Evolutionary conservation across 1,140 invertebrate species (phyloP), one percentile per base, ranked within the genome.

Genomic region (Bombus terrestris): DNA sequence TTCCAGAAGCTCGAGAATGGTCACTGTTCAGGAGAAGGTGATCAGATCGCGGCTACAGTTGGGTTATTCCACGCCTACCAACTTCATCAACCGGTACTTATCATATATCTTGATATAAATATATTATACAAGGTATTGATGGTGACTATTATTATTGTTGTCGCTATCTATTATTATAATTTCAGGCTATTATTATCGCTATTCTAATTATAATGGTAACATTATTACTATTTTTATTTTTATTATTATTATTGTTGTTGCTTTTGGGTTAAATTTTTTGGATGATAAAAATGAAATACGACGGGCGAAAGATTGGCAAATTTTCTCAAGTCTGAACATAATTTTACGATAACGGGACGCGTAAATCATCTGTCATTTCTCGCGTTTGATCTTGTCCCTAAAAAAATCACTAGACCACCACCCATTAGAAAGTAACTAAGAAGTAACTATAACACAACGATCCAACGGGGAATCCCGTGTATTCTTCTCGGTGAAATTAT

Each of bases 1-100:
- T 64, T 94, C 93, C 15, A 90, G 91, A 62, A 93, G 90, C 81
- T 92, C 92, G 10, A 92, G 93, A 69, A 93, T 95, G 89, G 94
- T 95, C 80, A 95, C 94, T 2, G 94, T 95, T 5, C 95, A 95
- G 79, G 95, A 95, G 91, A 95, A 94, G 88, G 95, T 95, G 83
- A 94, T 95, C 89, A 92, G 95, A 47, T 95, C 95, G 35, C 89
- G 95, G 71, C 90, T 95, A 28, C 95, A 95, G 87, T 92, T 95
- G 62, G 95, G 95, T 82, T 95, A 95, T 76, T 95, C 95, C 9
- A 95, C 95, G 73, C 95, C 95, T 47, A 95, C 95, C 39, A 93
- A 92, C 86, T 95, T 95, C 86, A 95, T 95, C 84, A 95, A 94
- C 91, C 94, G 95, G 94, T 95, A 95, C 85, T 76, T 68, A 78